Evolutionary conservation across 1,140 invertebrate species (phyloP).

Genomic region (Drosophila auraria): DNA sequence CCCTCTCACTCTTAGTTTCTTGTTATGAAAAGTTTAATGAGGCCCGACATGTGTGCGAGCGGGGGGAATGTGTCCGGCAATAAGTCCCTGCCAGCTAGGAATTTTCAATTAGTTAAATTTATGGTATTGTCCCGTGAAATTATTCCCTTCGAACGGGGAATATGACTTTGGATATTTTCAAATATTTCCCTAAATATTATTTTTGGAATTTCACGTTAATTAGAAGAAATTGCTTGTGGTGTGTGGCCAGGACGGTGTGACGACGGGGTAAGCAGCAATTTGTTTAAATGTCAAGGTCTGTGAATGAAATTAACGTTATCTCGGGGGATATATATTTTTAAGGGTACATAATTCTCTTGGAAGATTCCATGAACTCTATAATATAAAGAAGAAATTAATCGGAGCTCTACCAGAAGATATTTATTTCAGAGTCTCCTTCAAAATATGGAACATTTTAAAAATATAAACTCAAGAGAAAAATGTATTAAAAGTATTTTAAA

Average conservation of each 20-base stretch:
- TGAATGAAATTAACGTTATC: conserved; percentile 26
- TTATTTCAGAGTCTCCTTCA: neutral
- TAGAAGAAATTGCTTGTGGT: conserved; percentile 56
- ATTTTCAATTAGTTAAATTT: conserved; percentile 78
- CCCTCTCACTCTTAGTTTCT: conserved; percentile 1
- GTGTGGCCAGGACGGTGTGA: conserved; percentile 9
- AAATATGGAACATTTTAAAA: neutral
- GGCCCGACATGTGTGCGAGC: conserved; percentile 53
- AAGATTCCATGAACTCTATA: neutral
- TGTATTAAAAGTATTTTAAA: neutral
- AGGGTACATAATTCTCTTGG: neutral
- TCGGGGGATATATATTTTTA: neutral
- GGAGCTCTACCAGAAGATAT: neutral
- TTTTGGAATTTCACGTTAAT: conserved; percentile 49
- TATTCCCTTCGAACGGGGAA: conserved; percentile 21
- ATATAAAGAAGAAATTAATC: too few relatives aligned
- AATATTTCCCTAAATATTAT: conserved; percentile 21
- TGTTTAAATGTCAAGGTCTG: conserved; percentile 48
- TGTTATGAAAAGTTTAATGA: conserved; percentile 75
- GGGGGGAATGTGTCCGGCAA: conserved; percentile 12
- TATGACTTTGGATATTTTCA: conserved; percentile 34
- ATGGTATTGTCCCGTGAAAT: conserved; percentile 48
- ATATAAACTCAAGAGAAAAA: neutral
- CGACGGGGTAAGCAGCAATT: conserved; percentile 34
- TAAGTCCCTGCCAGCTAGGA: conserved; percentile 58